Percentiles rank a stretch among this genome's conserved stretches.
These are phyloP conservation scores for Ovis aries DNA, from an alignment of 2,113 vertebrate species.

Conservation along the genomic window ARS-UI_Ramb_v3.0 NC_056063.1:19914501-19915000, in stretches of 20 bases:
- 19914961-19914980: neutral
- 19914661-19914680: neutral
- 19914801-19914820: neutral
- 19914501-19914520: neutral
- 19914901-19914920: neutral
- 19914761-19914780: neutral
- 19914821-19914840: neutral
- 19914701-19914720: neutral
- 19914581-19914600: neutral
- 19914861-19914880: no score
- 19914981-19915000: neutral
- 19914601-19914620: neutral
- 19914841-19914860: neutral
- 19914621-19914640: neutral
- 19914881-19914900: neutral
- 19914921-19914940: neutral
- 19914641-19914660: neutral
- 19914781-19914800: neutral
- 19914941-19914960: neutral
- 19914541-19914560: neutral
- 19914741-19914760: neutral
- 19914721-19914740: neutral
- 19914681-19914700: neutral
- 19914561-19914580: neutral
- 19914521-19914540: neutral